These are phyloP conservation scores for Nephila pilipes DNA, from an alignment of 1,140 invertebrate species.

Conservation along the genomic window DNA sequence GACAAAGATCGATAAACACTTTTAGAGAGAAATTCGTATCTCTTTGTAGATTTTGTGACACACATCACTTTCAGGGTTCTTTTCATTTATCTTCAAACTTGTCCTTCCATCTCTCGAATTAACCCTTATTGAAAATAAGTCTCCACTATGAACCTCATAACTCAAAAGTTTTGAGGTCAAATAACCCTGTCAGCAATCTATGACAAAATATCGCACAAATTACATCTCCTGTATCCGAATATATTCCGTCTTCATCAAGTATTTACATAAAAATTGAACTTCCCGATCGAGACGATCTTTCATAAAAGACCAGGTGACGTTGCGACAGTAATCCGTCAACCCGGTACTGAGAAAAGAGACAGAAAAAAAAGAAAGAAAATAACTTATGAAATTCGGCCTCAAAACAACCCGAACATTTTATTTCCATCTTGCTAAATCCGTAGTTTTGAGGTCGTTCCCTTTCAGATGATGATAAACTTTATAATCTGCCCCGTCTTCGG, in stretches of 20 bases:
- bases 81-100: too few relatives aligned
- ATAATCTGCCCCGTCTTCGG: conserved; percentile 33
- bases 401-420: conserved; percentile 39
- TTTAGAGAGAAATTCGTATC: too few relatives aligned
- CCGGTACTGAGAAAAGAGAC: background rate
- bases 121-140: background rate
- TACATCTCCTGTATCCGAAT: background rate
- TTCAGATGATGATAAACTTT: conserved; percentile 56
- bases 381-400: conserved; percentile 37
- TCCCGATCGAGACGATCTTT: conserved; percentile 8
- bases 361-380: background rate
- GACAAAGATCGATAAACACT: too few relatives aligned
- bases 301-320: conserved; percentile 25
- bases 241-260: background rate
- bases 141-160: background rate
- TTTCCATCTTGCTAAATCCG: conserved; percentile 47
- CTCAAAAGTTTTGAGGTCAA: background rate
- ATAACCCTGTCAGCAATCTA: background rate
- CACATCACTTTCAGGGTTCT: too few relatives aligned
- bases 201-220: background rate
- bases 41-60: too few relatives aligned
- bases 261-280: conserved; percentile 34
- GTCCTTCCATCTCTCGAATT: background rate
- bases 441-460: conserved; percentile 45
- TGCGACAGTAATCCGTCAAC: conserved; percentile 48